A percentile compares a stretch with the other conserved stretches of the same genome.
Evolutionary conservation across 2,113 vertebrate genomes (phyloP).

Genomic region (Andinoacara biseriatus): DNA sequence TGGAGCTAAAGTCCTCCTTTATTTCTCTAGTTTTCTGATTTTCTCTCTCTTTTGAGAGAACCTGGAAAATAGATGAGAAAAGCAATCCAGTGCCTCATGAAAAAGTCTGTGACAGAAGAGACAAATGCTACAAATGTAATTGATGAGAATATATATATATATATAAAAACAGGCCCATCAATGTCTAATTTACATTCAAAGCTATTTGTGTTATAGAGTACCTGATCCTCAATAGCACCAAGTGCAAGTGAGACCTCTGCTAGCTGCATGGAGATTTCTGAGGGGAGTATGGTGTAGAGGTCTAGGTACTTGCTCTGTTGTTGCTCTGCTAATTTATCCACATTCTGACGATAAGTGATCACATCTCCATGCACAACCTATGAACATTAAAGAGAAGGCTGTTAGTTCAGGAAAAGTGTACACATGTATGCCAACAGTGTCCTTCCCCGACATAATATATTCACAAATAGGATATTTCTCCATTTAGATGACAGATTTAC

Average conservation of each 20-base stretch:
- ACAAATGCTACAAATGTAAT: background rate
- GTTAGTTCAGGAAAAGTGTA: background rate
- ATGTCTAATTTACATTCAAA: background rate
- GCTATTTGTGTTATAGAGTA: conserved; percentile 46
- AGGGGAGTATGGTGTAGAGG: conserved; percentile 88
- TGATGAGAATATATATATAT: background rate
- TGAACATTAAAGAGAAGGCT: background rate
- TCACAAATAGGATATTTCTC: background rate
- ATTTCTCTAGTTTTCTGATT: conserved; percentile 85
- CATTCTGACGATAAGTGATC: conserved; percentile 84
- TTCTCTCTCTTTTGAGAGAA: conserved; percentile 89
- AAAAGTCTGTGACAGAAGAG: background rate
- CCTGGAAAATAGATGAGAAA: conserved; percentile 67
- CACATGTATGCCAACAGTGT: background rate
- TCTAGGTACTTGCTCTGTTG: conserved; percentile 95
- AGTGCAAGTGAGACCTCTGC: conserved; percentile 88
- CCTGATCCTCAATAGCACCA: conserved; percentile 90
- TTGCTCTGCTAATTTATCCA: conserved; percentile 90
- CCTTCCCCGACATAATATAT: background rate
- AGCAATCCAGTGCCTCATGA: background rate
- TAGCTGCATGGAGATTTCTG: conserved; percentile 90
- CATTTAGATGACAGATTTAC: conserved; percentile 67
- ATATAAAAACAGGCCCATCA: background rate
- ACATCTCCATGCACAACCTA: conserved; percentile 88
- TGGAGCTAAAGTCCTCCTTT: conserved; percentile 85